Evolutionary conservation across 2,888 invertebrate species (phyloP).

Genomic region (Netelia melanura): DNA sequence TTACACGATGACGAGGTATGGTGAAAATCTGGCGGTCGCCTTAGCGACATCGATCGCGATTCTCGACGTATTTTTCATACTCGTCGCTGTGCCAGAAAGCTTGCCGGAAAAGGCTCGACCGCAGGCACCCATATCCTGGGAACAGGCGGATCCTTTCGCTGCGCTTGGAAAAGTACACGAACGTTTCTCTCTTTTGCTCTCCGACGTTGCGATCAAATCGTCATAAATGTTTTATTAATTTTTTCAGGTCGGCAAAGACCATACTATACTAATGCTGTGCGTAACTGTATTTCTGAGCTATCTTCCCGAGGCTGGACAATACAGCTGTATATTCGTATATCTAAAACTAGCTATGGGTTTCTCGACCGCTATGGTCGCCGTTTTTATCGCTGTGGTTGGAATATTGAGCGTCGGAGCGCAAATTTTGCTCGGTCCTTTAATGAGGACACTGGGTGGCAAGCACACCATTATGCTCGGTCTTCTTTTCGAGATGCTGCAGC

Average conservation of each 20-base stretch:
- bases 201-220: not conserved
- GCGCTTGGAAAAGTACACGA: slow-evolving; percentile 86
- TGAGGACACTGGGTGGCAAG: slow-evolving; percentile 95
- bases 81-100: slow-evolving; percentile 99
- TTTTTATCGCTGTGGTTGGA: slow-evolving; percentile 98
- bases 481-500: slow-evolving; percentile 97
- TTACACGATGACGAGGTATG: slow-evolving; percentile 94
- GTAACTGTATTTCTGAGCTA: slow-evolving; percentile 99
- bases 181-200: not conserved
- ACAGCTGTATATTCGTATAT: slow-evolving; percentile 99
- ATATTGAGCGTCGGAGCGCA: slow-evolving; percentile 98
- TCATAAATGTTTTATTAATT: slow-evolving; percentile 27
- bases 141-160: slow-evolving; percentile 99
- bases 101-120: slow-evolving; percentile 95
- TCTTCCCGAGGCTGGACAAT: slow-evolving; percentile 99
- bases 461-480: slow-evolving; percentile 99
- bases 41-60: slow-evolving; percentile 98
- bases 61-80: slow-evolving; percentile 98
- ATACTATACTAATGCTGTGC: slow-evolving; percentile 98
- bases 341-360: slow-evolving; percentile 98
- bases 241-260: slow-evolving; percentile 94
- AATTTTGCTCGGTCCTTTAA: slow-evolving; percentile 90
- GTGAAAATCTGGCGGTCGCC: slow-evolving; percentile 91
- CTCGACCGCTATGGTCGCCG: slow-evolving; percentile 96
- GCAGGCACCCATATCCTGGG: slow-evolving; percentile 95